These are phyloP conservation scores for Fulica atra DNA, from an alignment of 2,113 vertebrate genomes.

Conservation along the genomic window DNA sequence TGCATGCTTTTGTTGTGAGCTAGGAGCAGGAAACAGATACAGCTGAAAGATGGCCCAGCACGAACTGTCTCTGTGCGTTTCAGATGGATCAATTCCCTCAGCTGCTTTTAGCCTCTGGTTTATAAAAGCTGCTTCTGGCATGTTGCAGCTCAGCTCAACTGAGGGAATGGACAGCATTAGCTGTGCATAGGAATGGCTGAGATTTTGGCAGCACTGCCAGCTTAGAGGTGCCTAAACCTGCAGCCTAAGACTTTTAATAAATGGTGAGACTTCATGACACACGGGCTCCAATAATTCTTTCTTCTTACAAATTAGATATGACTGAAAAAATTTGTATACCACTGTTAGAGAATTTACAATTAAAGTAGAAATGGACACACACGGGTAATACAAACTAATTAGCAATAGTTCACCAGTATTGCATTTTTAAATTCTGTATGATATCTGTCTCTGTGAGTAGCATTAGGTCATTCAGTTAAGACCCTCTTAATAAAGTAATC, in stretches of 20 bases:
- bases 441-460: neutral
- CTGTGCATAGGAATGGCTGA: neutral
- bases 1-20: fast-evolving
- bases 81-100: neutral
- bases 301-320: slow-evolving; percentile 26
- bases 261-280: slow-evolving; percentile 1
- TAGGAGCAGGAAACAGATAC: neutral
- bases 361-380: slow-evolving; percentile 45
- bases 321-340: slow-evolving; percentile 2
- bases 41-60: neutral
- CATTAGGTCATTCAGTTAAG: neutral
- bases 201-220: neutral
- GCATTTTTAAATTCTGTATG: neutral
- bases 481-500: neutral
- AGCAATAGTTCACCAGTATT: neutral
- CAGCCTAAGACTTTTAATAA: slow-evolving; percentile 1
- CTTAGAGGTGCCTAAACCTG: neutral
- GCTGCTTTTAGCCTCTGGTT: neutral
- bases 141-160: fast-evolving
- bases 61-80: fast-evolving
- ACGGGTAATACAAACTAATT: neutral
- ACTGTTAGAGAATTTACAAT: slow-evolving; percentile 20
- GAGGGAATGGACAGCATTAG: neutral
- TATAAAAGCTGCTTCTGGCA: neutral
- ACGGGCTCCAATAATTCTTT: neutral